Evolutionary conservation across 2,113 vertebrate genomes (phyloP).

Genomic region (Macroglossus sobrinus): DNA sequence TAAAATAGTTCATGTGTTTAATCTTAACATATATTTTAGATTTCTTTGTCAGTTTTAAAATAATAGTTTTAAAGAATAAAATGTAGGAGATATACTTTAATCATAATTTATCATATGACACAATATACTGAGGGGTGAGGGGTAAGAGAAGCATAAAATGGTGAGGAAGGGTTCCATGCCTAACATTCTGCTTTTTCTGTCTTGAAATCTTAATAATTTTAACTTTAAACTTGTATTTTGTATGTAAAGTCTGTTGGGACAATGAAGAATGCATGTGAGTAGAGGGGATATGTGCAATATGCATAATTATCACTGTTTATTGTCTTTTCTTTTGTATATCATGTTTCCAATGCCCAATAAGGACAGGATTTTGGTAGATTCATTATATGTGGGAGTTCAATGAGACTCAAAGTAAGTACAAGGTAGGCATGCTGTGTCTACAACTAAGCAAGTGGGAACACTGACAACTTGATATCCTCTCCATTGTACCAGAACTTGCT

Average conservation of each 20-base stretch:
- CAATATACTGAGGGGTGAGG: neutral
- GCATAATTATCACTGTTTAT: neutral
- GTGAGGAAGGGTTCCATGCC: neutral
- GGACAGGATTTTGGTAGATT: neutral
- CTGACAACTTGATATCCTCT: neutral
- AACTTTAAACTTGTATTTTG: neutral
- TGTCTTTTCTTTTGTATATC: neutral
- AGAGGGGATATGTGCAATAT: neutral
- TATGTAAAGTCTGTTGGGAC: neutral
- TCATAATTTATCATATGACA: neutral
- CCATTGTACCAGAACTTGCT: neutral
- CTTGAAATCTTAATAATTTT: neutral
- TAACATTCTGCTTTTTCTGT: neutral
- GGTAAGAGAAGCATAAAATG: neutral
- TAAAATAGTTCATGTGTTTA: neutral
- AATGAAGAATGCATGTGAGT: accelerated
- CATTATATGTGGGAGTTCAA: neutral
- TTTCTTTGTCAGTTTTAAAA: neutral
- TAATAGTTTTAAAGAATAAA: neutral
- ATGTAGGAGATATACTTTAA: neutral
- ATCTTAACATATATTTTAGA: neutral
- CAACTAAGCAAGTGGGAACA: neutral
- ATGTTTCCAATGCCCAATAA: neutral
- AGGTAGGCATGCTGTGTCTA: neutral
- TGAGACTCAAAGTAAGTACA: neutral